Evolutionary conservation across 2,797 vertebrate species (phyloP).

Genomic region (Sylvia borin): DNA sequence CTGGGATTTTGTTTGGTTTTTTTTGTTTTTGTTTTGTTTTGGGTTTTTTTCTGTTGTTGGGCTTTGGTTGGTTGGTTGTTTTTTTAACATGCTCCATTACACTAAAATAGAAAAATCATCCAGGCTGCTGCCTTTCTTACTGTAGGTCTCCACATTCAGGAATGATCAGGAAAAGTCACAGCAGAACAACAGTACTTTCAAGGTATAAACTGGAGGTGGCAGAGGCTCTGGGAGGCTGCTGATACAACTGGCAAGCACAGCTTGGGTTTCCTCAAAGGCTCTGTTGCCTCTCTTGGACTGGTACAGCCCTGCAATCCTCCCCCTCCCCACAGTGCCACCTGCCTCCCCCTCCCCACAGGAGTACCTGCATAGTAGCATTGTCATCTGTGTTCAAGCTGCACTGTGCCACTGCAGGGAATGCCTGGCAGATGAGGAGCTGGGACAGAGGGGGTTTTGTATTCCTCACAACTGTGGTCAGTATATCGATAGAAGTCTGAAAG

Average conservation of each 20-base stretch:
- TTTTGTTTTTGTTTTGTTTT: no score
- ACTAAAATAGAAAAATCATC: not conserved
- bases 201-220: not conserved
- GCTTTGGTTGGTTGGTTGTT: not conserved
- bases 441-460: conserved; percentile 95
- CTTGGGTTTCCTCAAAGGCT: not conserved
- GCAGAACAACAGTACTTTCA: not conserved
- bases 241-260: not conserved
- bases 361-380: conserved; percentile 97
- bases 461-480: conserved; percentile 95
- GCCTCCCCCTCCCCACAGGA: conserved; percentile 41
- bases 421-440: conserved; percentile 95
- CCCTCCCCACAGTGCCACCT: conserved; percentile 74
- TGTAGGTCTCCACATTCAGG: not conserved
- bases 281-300: not conserved
- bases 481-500: conserved; percentile 93
- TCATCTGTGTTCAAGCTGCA: conserved; percentile 96
- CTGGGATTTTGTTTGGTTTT: not conserved
- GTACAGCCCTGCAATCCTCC: not conserved
- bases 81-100: not conserved
- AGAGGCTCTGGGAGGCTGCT: not conserved
- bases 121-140: not conserved
- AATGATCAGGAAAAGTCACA: not conserved
- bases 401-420: conserved; percentile 95
- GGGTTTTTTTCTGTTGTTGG: not conserved